A percentile compares a stretch with the other conserved stretches of the same genome.
Evolutionary conservation across 2,797 vertebrate genomes (phyloP).

Genomic region (Lagorchestes hirsutus): DNA sequence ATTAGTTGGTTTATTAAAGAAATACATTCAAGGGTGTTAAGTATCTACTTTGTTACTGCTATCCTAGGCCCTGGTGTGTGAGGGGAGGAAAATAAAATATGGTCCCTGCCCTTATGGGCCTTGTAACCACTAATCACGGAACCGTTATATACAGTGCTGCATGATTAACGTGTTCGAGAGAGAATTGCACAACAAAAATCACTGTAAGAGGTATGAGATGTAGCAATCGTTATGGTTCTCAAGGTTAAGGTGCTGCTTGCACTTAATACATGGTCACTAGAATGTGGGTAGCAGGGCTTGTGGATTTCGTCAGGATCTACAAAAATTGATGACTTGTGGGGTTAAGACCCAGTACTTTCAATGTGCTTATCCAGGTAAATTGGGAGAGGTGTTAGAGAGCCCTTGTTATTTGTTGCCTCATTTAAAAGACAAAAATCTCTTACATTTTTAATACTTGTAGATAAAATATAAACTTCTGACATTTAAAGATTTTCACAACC

Average conservation of each 20-base stretch:
- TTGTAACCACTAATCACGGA: too few relatives aligned
- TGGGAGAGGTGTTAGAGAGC: background rate
- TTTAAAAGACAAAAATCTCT: background rate
- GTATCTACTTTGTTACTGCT: background rate
- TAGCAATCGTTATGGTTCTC: too few relatives aligned
- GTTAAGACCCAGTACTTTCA: too few relatives aligned
- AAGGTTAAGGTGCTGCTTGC: background rate
- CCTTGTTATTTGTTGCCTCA: background rate
- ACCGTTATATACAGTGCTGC: too few relatives aligned
- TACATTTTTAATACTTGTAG: background rate
- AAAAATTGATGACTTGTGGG: too few relatives aligned
- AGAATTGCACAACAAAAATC: background rate
- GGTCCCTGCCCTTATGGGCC: background rate
- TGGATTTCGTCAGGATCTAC: too few relatives aligned
- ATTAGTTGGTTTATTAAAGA: conserved; percentile 10
- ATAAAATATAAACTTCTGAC: background rate
- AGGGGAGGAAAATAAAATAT: background rate
- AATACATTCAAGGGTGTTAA: background rate
- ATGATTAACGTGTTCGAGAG: background rate
- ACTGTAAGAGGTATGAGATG: too few relatives aligned
- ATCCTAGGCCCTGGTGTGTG: background rate
- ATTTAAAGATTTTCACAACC: background rate
- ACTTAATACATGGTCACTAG: background rate
- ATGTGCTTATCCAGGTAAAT: background rate
- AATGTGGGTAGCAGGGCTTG: background rate